These are phyloP conservation scores for Aphelinus certus DNA, from an alignment of 1,140 invertebrate genomes.

Conservation along the genomic window DNA sequence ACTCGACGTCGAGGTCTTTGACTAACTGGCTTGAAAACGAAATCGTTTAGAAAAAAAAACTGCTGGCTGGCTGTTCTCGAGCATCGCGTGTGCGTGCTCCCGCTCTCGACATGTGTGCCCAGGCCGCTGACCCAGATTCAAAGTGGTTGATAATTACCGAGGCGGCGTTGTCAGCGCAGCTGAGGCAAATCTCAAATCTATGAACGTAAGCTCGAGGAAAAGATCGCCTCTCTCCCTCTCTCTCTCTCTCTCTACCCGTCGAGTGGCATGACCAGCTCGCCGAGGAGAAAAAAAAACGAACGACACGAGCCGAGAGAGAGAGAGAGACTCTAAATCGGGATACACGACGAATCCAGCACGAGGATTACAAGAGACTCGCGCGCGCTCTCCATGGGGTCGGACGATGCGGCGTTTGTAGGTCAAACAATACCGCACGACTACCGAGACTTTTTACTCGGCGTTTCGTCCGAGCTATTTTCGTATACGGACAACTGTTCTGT, in stretches of 20 bases:
- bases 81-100: constrained; percentile 23
- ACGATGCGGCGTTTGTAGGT: not conserved
- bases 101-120: constrained; percentile 34
- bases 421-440: constrained; percentile 2
- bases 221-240: constrained; percentile 22
- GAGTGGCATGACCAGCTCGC: constrained; percentile 29
- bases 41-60: constrained; percentile 18
- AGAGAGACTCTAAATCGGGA: constrained; percentile 27
- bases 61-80: too few species aligned
- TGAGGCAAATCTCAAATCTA: constrained; percentile 40
- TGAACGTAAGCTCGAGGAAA: constrained; percentile 34
- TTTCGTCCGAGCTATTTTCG: too few species aligned
- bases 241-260: constrained; percentile 1
- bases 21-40: constrained; percentile 12
- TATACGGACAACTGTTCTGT: too few species aligned
- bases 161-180: constrained; percentile 42
- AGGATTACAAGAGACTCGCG: not conserved
- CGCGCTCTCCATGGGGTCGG: constrained; percentile 16
- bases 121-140: constrained; percentile 51
- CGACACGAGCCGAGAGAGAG: not conserved
- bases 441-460: too few species aligned
- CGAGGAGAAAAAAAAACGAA: constrained; percentile 19
- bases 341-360: not conserved
- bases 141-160: constrained; percentile 53
- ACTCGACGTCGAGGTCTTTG: too few species aligned